Percentiles rank a stretch among this genome's conserved stretches.
Conservation (phyloP, 2,113 vertebrate species). For the Struthio camelus region DNA sequence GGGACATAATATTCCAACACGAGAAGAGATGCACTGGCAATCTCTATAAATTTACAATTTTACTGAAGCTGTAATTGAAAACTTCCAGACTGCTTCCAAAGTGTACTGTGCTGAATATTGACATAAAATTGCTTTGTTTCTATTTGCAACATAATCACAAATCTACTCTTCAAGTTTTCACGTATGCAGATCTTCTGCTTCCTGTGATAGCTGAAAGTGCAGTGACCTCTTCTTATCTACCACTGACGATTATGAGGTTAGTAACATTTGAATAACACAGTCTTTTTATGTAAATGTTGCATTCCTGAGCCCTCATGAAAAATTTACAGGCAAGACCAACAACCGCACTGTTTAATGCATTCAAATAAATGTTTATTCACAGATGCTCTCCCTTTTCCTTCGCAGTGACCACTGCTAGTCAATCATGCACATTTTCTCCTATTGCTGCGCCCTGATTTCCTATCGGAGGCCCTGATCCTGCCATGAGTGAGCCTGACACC, state of each 20-base stretch:
- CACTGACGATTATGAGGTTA: background rate
- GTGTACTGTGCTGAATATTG: constrained; percentile 26
- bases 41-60: background rate
- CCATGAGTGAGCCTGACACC: background rate
- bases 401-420: background rate
- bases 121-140: constrained; percentile 3
- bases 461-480: background rate
- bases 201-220: background rate
- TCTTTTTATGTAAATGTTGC: background rate
- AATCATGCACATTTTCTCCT: background rate
- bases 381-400: background rate
- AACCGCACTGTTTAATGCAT: background rate
- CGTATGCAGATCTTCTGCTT: background rate
- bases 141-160: background rate
- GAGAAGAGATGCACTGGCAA: constrained; percentile 7
- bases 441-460: background rate
- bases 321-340: background rate
- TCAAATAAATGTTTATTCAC: background rate
- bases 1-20: background rate
- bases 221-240: background rate
- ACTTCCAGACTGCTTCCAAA: constrained; percentile 29
- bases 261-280: background rate
- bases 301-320: background rate
- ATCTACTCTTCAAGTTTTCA: background rate
- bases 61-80: constrained; percentile 11